A percentile compares a stretch with the other conserved stretches of the same genome.
phyloP scores from a whole-genome alignment of 2,797 vertebrate genomes.

The Sebastes hubbsi region DNA sequence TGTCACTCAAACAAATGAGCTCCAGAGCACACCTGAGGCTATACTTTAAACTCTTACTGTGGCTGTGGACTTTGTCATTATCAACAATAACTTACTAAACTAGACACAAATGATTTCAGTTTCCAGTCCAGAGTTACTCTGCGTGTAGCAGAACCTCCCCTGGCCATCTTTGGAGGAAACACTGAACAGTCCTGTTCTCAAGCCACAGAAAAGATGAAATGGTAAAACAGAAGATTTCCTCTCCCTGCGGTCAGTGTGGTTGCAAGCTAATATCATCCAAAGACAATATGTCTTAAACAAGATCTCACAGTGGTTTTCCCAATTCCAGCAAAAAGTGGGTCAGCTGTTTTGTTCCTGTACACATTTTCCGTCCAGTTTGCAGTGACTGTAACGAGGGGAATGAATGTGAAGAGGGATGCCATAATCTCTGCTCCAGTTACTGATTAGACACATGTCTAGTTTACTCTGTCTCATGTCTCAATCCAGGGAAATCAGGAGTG shows the following conservation, averaged over 20 bases:
- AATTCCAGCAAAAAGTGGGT: slow-evolving; percentile 34
- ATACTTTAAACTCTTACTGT: neutral
- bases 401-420: slow-evolving; percentile 11
- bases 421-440: slow-evolving; percentile 11
- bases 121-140: neutral
- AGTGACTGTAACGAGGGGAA: slow-evolving; percentile 34
- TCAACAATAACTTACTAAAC: neutral
- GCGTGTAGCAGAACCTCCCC: neutral
- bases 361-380: slow-evolving; percentile 31
- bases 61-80: neutral
- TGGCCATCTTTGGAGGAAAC: neutral
- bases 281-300: slow-evolving; percentile 36
- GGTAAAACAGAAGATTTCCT: slow-evolving; percentile 50
- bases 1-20: slow-evolving; percentile 36
- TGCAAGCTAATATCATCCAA: slow-evolving; percentile 43
- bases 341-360: slow-evolving; percentile 36
- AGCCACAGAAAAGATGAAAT: slow-evolving; percentile 31
- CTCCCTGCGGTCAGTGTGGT: slow-evolving; percentile 37
- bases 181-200: slow-evolving; percentile 1
- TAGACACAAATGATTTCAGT: neutral
- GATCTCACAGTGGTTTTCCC: slow-evolving; percentile 40
- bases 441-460: slow-evolving; percentile 20
- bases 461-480: slow-evolving; percentile 19
- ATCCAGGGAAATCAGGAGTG: slow-evolving; percentile 33
- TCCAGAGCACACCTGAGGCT: slow-evolving; percentile 18